Evolutionary conservation across 2,888 invertebrate genomes (phyloP), one percentile per base, ranked within the genome.

Genomic region (Campoletis raptor): DNA sequence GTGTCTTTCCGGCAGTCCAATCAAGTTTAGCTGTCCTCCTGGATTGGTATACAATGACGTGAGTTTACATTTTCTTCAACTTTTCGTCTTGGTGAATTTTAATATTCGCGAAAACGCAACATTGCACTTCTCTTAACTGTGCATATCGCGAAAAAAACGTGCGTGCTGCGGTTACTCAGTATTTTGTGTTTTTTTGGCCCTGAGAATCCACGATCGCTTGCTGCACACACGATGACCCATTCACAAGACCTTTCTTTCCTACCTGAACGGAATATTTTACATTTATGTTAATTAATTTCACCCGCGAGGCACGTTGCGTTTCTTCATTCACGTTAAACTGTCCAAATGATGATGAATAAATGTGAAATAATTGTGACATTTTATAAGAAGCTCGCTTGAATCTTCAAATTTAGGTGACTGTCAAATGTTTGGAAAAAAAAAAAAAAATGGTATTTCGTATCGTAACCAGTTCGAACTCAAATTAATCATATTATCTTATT

Each of bases 11-110:
- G 94, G 96, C 85, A 93, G 94, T 80, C 96, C 96, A 2, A 94
- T 96, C 89, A 95, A 95, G 92, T 96, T 96, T 94, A 94, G 95
- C 88, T 97, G 97, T 90, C 96, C 97, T 6, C 95, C 94, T 57
- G 96, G 96, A 87, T 95, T 96, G 79, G 95, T 95, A 82, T 96
- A 96, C 91, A 96, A 95, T 91, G 95, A 95, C 94, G 96, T 96
- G 94, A 94, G 94, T 93, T 90, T 81, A 77, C 67, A 74, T 81
- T 81, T 66, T 64, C 74, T 64, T 77, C 61, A 15, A 21, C 40
- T 57, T 76, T 64, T 78, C 45, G 15, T 24, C 30, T 70, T 61
- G 36, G 18, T 67, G 30, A 81, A 79, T 67, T 57, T 84, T 4
- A 76, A 84, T 74, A 78, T 78, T 81, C 54, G 48, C 61, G 12